Evolutionary conservation across 2,797 vertebrate genomes (phyloP).

Genomic region (Diglossa cyanea): DNA sequence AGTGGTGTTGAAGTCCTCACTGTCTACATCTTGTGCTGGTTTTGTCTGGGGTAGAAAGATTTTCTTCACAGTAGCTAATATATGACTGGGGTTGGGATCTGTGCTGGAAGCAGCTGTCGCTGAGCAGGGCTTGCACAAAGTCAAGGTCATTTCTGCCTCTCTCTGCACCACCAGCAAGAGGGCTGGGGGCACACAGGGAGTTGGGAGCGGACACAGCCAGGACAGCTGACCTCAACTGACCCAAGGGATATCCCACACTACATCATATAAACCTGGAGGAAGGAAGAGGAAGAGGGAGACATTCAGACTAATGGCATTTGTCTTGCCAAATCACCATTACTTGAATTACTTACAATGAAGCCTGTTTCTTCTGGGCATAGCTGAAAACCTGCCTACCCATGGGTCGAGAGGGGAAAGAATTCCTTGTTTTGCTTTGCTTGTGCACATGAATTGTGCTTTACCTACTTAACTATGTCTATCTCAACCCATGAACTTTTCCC

Average conservation of each 20-base stretch:
- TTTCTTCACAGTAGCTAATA: neutral
- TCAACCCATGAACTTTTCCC: neutral
- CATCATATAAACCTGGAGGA: neutral
- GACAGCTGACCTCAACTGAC: neutral
- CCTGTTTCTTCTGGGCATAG: neutral
- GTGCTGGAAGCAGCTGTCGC: fast-evolving
- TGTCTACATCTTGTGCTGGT: neutral
- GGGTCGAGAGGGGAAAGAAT: neutral
- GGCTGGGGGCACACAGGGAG: neutral
- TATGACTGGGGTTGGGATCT: neutral
- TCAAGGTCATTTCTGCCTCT: neutral
- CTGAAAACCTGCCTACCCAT: neutral
- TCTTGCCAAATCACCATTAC: neutral
- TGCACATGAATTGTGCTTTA: neutral
- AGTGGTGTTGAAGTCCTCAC: neutral
- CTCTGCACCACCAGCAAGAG: neutral
- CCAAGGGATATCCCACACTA: neutral
- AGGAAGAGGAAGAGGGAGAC: neutral
- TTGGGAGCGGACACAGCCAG: neutral
- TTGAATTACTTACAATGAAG: neutral
- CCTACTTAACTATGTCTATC: neutral
- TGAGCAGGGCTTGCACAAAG: neutral
- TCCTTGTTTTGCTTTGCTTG: neutral
- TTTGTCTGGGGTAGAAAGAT: neutral
- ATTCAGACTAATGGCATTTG: neutral